These are phyloP conservation scores for Pseudeuparius sepicola DNA, from an alignment of 2,888 invertebrate genomes.

Conservation along the genomic window DNA sequence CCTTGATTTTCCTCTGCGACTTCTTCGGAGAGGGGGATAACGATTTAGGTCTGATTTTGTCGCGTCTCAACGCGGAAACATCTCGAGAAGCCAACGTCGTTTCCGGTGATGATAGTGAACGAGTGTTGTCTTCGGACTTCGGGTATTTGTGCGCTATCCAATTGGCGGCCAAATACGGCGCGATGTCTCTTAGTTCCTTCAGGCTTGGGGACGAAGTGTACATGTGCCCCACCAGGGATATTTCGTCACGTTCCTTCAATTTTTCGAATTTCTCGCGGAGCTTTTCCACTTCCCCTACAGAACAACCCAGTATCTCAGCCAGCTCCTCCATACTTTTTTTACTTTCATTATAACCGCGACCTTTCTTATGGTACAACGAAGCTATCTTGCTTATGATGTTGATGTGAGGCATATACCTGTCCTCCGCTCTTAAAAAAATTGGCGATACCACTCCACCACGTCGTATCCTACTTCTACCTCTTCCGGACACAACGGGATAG, in stretches of 20 bases:
- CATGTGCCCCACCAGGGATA: constrained; percentile 64
- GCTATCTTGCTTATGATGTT: constrained; percentile 85
- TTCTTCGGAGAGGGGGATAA: constrained; percentile 42
- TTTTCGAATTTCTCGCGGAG: constrained; percentile 63
- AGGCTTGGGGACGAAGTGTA: constrained; percentile 74
- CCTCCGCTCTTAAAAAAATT: constrained; percentile 54
- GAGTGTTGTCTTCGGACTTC: constrained; percentile 55
- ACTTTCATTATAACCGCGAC: constrained; percentile 23
- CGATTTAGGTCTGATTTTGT: constrained; percentile 37
- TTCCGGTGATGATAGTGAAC: constrained; percentile 48
- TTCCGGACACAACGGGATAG: constrained; percentile 36
- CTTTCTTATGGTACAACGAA: constrained; percentile 37
- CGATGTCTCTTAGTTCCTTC: constrained; percentile 64
- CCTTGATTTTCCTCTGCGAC: too few species aligned
- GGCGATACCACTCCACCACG: constrained; percentile 49
- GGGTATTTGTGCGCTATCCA: constrained; percentile 78
- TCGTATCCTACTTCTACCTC: constrained; percentile 42
- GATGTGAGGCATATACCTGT: constrained; percentile 78
- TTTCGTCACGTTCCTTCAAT: constrained; percentile 34
- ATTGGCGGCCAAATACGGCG: constrained; percentile 65
- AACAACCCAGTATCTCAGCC: constrained; percentile 37
- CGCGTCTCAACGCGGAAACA: constrained; percentile 38
- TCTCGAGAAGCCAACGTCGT: constrained; percentile 29
- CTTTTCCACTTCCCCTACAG: constrained; percentile 57
- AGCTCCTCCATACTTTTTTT: constrained; percentile 33